Evolutionary conservation across 1,140 invertebrate genomes (phyloP).

Genomic region (Heliothis subflexa): DNA sequence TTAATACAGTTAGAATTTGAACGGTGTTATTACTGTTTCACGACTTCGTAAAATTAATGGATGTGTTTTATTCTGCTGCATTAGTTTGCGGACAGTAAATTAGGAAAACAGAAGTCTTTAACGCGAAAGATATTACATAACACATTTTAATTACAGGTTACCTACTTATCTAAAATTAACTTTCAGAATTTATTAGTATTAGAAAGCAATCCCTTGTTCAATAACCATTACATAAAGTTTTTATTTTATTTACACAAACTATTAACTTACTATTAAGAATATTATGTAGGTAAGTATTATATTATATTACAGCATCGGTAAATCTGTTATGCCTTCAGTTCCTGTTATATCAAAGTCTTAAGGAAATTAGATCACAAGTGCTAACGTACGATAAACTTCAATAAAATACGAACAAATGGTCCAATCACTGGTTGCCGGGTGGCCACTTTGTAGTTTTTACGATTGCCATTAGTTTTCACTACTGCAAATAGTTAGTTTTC

Average conservation of each 20-base stretch:
- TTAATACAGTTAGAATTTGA: background rate
- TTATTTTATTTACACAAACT: too few species aligned
- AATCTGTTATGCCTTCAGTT: background rate
- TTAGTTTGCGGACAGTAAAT: background rate
- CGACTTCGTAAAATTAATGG: slow-evolving; percentile 11
- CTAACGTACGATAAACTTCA: slow-evolving; percentile 37
- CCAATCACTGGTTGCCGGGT: slow-evolving; percentile 73
- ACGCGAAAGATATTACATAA: too few species aligned
- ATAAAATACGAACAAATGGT: slow-evolving; percentile 44
- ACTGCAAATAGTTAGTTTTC: slow-evolving; percentile 55
- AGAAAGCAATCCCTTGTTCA: too few species aligned
- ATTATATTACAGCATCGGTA: background rate
- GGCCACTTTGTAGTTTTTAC: slow-evolving; percentile 56
- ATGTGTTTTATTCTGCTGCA: background rate
- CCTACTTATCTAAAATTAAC: too few species aligned
- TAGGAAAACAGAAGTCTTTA: too few species aligned
- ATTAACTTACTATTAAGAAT: too few species aligned
- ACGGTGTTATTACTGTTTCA: slow-evolving; percentile 1
- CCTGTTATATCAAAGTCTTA: background rate
- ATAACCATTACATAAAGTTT: too few species aligned
- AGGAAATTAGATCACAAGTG: slow-evolving; percentile 12
- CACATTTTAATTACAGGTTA: too few species aligned
- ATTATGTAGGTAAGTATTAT: background rate
- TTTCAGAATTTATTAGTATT: too few species aligned
- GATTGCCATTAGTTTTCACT: slow-evolving; percentile 51